These are phyloP conservation scores for Solea solea DNA, from an alignment of 2,113 vertebrate species.

Conservation along the genomic window DNA sequence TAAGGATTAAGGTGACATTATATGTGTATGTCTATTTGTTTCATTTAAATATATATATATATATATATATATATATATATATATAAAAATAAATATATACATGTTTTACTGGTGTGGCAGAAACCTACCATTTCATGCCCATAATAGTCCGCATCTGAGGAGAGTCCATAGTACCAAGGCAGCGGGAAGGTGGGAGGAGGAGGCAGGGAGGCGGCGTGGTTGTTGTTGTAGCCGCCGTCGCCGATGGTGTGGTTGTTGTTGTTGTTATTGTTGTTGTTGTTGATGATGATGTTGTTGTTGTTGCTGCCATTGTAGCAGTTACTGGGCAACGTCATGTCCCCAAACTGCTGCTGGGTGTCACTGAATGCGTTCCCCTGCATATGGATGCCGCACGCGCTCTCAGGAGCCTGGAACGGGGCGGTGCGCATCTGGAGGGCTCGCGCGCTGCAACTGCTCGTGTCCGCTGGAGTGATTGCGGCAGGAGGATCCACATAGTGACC, in stretches of 20 bases:
- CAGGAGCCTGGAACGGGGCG: conserved; percentile 64
- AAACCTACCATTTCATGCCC: conserved; percentile 85
- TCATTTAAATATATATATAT: no score
- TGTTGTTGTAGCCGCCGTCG: conserved; percentile 14
- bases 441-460: conserved; percentile 55
- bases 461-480: neutral
- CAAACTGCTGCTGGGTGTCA: conserved; percentile 77
- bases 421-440: conserved; percentile 72
- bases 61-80: no score
- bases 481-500: conserved; percentile 80
- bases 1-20: no score
- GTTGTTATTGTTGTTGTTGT: neutral
- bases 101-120: neutral
- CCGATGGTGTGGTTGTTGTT: conserved; percentile 49
- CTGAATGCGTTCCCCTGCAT: conserved; percentile 74
- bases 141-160: conserved; percentile 81
- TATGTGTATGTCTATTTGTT: no score
- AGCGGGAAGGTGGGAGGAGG: conserved; percentile 55
- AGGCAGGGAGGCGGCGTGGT: conserved; percentile 52
- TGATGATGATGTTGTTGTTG: conserved; percentile 23
- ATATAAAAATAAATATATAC: neutral
- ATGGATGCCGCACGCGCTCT: conserved; percentile 76
- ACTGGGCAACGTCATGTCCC: conserved; percentile 81
- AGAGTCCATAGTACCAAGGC: conserved; percentile 78
- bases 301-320: conserved; percentile 47